Percentiles rank a stretch among this genome's conserved stretches.
Conservation (phyloP, 1,140 invertebrate genomes). For the Philopotamus ludificatus region DNA sequence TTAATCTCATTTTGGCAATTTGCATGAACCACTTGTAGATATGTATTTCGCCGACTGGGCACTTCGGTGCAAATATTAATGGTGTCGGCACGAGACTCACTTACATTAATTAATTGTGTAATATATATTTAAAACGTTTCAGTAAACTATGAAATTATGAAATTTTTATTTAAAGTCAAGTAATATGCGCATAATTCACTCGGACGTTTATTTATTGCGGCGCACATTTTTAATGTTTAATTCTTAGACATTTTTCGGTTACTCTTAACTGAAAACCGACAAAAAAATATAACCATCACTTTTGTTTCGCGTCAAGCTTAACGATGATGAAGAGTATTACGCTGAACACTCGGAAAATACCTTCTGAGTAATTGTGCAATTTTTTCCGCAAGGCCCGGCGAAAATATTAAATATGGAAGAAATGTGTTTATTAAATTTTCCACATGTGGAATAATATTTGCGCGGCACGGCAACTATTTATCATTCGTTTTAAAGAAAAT, state of each 20-base stretch:
- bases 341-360: neutral
- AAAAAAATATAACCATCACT: neutral
- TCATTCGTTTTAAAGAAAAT: too few species aligned
- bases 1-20: neutral
- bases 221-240: constrained; percentile 1
- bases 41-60: neutral
- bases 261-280: neutral
- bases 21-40: neutral
- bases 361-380: neutral
- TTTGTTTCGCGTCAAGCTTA: neutral
- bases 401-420: constrained; percentile 14
- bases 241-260: neutral
- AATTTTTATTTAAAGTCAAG: too few species aligned
- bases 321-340: constrained; percentile 12
- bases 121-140: too few species aligned
- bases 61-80: too few species aligned
- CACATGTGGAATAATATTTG: constrained; percentile 2
- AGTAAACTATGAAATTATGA: too few species aligned
- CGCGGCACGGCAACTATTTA: too few species aligned
- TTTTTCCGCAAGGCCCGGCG: constrained; percentile 1
- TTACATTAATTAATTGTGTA: too few species aligned
- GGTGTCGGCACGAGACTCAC: too few species aligned
- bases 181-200: constrained; percentile 20
- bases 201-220: constrained; percentile 18
- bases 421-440: constrained; percentile 7